Evolutionary conservation across 2,113 vertebrate genomes (phyloP).

Genomic region (Psophia crepitans): DNA sequence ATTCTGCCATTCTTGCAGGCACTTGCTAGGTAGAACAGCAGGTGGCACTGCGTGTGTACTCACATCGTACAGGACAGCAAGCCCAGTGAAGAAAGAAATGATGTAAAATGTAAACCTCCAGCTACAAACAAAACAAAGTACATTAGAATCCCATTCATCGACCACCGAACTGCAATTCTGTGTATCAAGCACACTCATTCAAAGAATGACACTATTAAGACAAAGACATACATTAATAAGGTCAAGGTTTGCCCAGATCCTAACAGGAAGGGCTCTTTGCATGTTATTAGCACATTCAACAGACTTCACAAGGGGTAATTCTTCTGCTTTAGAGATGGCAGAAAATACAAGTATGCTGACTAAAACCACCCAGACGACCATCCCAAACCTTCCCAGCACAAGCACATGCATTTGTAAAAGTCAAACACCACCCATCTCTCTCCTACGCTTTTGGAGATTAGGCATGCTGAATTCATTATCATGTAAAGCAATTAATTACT

Average conservation of each 20-base stretch:
- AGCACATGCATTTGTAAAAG: background rate
- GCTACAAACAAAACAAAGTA: constrained; percentile 68
- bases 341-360: background rate
- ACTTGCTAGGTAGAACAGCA: background rate
- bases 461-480: background rate
- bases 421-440: background rate
- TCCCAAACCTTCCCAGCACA: background rate
- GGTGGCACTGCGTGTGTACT: constrained; percentile 63
- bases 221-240: background rate
- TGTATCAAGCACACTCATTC: no score
- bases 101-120: constrained; percentile 90
- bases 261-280: background rate
- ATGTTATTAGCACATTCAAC: background rate
- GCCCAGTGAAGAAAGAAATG: constrained; percentile 76
- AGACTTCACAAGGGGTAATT: background rate
- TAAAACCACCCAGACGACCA: background rate
- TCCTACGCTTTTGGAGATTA: background rate
- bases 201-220: background rate
- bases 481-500: background rate
- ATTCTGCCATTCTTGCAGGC: background rate
- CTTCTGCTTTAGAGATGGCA: background rate
- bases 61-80: constrained; percentile 80
- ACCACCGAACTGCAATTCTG: background rate
- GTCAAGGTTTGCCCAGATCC: background rate
- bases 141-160: background rate